Percentiles rank a stretch among this genome's conserved stretches.
Conservation (phyloP, 1,140 invertebrate species). For the Zaprionus ghesquierei region DNA sequence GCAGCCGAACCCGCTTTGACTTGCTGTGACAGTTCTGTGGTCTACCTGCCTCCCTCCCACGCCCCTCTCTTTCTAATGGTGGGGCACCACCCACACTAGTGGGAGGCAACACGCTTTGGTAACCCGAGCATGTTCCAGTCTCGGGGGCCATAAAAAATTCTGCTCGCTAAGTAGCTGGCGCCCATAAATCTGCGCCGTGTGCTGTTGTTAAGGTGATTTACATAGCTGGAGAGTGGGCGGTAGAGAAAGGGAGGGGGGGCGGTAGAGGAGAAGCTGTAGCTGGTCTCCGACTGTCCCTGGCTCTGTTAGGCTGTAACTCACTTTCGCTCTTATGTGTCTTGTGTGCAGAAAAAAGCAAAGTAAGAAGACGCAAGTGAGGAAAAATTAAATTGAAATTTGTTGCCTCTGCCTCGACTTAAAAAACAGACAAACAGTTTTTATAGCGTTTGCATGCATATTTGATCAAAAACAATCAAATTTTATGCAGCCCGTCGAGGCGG, state of each 20-base stretch:
- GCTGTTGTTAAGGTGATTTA: conserved; percentile 52
- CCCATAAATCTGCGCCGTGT: conserved; percentile 48
- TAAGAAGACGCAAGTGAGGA: conserved; percentile 3
- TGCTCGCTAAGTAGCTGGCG: conserved; percentile 46
- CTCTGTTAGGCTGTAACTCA: conserved; percentile 26
- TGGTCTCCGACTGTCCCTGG: neutral
- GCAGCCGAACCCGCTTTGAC: neutral
- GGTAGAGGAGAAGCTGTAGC: neutral
- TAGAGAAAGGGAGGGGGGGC: neutral
- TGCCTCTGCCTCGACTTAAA: conserved; percentile 8
- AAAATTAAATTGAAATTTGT: conserved; percentile 50
- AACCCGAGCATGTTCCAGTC: conserved; percentile 32
- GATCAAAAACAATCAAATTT: conserved; percentile 45
- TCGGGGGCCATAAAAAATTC: conserved; percentile 46
- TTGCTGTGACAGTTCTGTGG: conserved; percentile 31
- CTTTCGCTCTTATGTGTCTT: conserved; percentile 34
- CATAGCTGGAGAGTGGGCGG: conserved; percentile 16
- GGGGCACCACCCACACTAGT: conserved; percentile 24
- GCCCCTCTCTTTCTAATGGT: conserved; percentile 8
- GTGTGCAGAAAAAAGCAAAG: conserved; percentile 1
- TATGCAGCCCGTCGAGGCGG: conserved; percentile 17
- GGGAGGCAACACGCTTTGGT: conserved; percentile 2
- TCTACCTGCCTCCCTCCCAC: neutral
- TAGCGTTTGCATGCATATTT: conserved; percentile 45
- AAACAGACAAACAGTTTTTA: conserved; percentile 41